A percentile compares a stretch with the other conserved stretches of the same genome.
Conservation (phyloP, 2,888 invertebrate genomes). For the Caenorhabditis wallacei region DNA sequence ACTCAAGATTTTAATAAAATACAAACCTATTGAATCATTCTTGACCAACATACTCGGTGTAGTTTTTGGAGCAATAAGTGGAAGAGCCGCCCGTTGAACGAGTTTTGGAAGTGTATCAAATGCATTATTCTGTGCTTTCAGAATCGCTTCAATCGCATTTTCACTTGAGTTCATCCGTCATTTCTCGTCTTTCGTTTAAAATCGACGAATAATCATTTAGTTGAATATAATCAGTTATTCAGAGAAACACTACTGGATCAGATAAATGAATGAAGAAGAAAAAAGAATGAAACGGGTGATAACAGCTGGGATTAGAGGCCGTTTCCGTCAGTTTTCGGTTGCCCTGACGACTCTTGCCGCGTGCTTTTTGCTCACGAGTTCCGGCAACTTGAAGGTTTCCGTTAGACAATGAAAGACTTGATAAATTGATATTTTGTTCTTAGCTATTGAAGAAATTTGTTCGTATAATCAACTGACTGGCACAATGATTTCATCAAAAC, state of each 20-base stretch:
- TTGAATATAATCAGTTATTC: constrained; percentile 1
- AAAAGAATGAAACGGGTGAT: constrained; percentile 21
- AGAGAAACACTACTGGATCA: not conserved
- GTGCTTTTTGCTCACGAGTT: constrained; percentile 51
- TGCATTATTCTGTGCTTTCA: constrained; percentile 43
- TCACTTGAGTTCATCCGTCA: constrained; percentile 57
- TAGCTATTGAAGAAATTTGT: not conserved
- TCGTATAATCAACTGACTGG: constrained; percentile 16
- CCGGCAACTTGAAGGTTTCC: constrained; percentile 45
- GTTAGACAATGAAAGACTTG: constrained; percentile 16
- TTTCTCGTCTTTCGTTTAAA: constrained; percentile 44
- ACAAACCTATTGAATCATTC: constrained; percentile 42
- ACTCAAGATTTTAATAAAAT: not conserved
- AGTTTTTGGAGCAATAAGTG: constrained; percentile 50
- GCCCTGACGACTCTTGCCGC: constrained; percentile 49
- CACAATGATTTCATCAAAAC: not conserved
- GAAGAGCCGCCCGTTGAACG: constrained; percentile 26
- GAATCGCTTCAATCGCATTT: constrained; percentile 43
- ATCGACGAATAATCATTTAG: constrained; percentile 31
- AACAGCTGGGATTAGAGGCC: constrained; percentile 43
- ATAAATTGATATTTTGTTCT: constrained; percentile 2
- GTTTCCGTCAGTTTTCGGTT: constrained; percentile 28
- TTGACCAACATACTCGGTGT: constrained; percentile 44
- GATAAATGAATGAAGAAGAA: not conserved
- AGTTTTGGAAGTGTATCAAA: constrained; percentile 27